Conservation (phyloP, 2,797 vertebrate species). For the Clarias pachynema region DNA sequence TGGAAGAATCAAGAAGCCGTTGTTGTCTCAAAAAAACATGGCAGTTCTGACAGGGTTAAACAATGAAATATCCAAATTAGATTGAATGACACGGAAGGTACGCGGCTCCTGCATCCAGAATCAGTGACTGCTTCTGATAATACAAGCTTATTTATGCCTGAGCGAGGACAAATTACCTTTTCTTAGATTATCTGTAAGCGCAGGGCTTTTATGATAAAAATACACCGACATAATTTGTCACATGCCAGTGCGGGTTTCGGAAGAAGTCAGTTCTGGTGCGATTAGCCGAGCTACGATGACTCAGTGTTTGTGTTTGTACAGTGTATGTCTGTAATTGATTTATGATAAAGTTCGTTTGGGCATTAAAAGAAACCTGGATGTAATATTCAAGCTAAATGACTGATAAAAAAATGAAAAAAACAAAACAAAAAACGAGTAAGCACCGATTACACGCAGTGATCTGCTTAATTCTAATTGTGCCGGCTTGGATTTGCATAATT, state of each 20-base stretch:
- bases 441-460: slow-evolving; percentile 6
- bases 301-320: not conserved
- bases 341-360: not conserved
- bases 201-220: not conserved
- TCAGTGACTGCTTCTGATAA: not conserved
- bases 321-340: slow-evolving; percentile 4
- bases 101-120: not conserved
- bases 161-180: slow-evolving; percentile 26
- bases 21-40: not conserved
- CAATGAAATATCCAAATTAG: not conserved
- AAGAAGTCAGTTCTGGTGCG: not conserved
- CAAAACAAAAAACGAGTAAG: not conserved
- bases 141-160: slow-evolving; percentile 11
- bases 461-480: not conserved
- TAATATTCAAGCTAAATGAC: slow-evolving; percentile 18
- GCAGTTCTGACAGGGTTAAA: not conserved
- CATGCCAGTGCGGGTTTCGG: slow-evolving; percentile 14
- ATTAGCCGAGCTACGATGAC: slow-evolving; percentile 22
- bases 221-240: slow-evolving; percentile 15
- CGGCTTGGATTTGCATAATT: slow-evolving; percentile 14
- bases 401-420: slow-evolving; percentile 35
- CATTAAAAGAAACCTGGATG: slow-evolving; percentile 26
- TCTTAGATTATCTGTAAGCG: slow-evolving; percentile 3
- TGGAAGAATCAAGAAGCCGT: not conserved
- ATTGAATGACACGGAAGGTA: not conserved